Percentiles rank a stretch among this genome's conserved stretches.
phyloP scores from a whole-genome alignment of 2,888 invertebrate species.

The Pyrocoelia pectoralis region DNA sequence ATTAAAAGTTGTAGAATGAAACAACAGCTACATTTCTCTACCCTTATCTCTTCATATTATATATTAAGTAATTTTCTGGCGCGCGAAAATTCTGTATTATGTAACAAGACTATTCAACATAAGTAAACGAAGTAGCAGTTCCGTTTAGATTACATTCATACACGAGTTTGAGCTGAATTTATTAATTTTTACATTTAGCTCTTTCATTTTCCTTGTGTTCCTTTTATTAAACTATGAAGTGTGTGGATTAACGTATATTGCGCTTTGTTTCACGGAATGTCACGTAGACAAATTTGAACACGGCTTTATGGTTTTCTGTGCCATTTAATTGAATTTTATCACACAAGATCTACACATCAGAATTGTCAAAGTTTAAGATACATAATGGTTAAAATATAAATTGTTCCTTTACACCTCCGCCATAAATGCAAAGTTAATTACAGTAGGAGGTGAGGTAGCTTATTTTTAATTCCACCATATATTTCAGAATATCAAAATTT shows the following conservation, averaged over 20 bases:
- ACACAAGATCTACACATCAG: no score
- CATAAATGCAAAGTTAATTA: no score
- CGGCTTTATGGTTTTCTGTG: neutral
- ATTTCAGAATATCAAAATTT: no score
- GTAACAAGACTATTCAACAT: constrained; percentile 26
- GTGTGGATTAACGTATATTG: neutral
- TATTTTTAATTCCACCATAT: no score
- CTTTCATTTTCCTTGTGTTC: constrained; percentile 1
- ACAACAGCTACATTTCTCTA: constrained; percentile 19
- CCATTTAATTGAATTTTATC: neutral
- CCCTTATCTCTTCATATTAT: constrained; percentile 13
- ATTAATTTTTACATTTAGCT: constrained; percentile 19
- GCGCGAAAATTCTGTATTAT: constrained; percentile 8
- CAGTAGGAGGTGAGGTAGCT: no score
- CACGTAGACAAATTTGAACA: neutral
- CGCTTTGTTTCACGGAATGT: neutral
- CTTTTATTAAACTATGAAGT: neutral
- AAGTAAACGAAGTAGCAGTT: constrained; percentile 18
- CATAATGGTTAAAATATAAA: no score
- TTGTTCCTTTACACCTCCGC: no score
- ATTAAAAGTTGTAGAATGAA: constrained; percentile 11
- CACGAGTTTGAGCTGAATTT: constrained; percentile 19
- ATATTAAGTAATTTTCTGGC: constrained; percentile 21
- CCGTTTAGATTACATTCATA: constrained; percentile 21
- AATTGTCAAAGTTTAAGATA: no score